Percentiles rank a stretch among this genome's conserved stretches.
Conservation (phyloP, 2,797 vertebrate genomes). For the Urophycis tenuis region DNA sequence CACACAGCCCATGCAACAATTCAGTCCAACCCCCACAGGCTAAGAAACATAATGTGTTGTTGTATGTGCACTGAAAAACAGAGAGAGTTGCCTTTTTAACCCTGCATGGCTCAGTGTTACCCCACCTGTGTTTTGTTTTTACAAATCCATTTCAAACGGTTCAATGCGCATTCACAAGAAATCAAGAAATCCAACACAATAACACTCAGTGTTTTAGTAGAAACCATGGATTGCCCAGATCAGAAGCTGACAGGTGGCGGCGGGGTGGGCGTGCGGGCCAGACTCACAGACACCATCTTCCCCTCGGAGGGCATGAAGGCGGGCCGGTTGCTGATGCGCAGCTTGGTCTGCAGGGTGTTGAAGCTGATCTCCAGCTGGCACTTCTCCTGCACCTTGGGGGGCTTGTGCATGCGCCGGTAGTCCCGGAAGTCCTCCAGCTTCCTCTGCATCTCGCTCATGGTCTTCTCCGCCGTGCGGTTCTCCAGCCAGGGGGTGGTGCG, state of each 20-base stretch:
- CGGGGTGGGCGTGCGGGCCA: background rate
- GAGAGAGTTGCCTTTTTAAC: no score
- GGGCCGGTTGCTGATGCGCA: constrained; percentile 93
- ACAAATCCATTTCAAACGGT: no score
- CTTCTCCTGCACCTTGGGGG: constrained; percentile 95
- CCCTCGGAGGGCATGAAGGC: constrained; percentile 98
- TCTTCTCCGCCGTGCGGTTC: constrained; percentile 90
- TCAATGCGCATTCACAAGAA: no score
- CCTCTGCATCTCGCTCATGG: constrained; percentile 89
- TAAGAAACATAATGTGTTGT: background rate
- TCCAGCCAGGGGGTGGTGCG: constrained; percentile 97
- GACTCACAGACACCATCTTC: constrained; percentile 97
- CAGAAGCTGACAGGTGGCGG: background rate
- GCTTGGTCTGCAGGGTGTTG: constrained; percentile 96
- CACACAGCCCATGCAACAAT: constrained; percentile 8
- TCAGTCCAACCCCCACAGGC: background rate
- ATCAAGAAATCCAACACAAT: no score
- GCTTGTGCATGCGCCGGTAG: constrained; percentile 94
- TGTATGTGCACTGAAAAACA: background rate
- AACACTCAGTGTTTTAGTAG: no score
- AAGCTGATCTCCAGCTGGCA: constrained; percentile 98
- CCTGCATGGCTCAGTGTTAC: background rate
- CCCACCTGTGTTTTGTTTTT: no score
- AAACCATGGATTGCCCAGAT: background rate
- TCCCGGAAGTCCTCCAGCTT: constrained; percentile 96